Base-by-base conservation (phyloP, 2,888 invertebrate species). In the Aspidiotus destructor region DNA sequence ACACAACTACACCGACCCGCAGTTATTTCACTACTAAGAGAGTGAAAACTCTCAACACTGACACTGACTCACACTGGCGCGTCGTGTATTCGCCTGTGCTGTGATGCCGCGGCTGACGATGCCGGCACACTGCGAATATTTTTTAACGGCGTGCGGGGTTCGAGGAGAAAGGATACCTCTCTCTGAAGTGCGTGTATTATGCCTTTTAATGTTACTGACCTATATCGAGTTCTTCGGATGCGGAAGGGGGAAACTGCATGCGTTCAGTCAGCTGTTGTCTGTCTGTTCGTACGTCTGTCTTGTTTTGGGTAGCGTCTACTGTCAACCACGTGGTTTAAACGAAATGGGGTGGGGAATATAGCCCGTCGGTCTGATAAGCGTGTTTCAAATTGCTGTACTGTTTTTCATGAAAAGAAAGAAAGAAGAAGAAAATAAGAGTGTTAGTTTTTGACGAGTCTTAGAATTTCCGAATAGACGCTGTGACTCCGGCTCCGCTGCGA, bases 211-310 rank as follows among this genome's bases (percentile, higher is more conserved):
- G 62, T 63, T 62, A 63, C 62, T 63, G 69, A 58, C 60, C 60
- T 65, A 54, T 53, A 61, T 58, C 61, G 57, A 48, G 69, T 68
- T 60, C 52, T 42, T 54, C 40, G 54, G 53, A 63, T 63, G 63
- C 63, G 63, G 63, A 63, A 54, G 55, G 57, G 28, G 55, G 41
- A 42, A 55, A 57, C 41, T 42, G 70, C 72, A 71, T 75, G 74
- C 75, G 74, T 74, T 73, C 73, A 70, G 70, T 72, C 74, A 72
- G 74, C 73, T 74, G 73, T 71, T 63, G 70, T 69, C 71, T 72
- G 71, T 69, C 71, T 71, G 70, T 71, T 72, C 70, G 69, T 69
- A 71, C 70, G 70, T 71, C 69, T 70, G 70, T 67, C 55, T 62
- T 58, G 62, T 63, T 67, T 70, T 68, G 70, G 72, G 54, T 71